These are phyloP conservation scores for Cettia cetti DNA, from an alignment of 2,113 vertebrate species.

Conservation along the genomic window DNA sequence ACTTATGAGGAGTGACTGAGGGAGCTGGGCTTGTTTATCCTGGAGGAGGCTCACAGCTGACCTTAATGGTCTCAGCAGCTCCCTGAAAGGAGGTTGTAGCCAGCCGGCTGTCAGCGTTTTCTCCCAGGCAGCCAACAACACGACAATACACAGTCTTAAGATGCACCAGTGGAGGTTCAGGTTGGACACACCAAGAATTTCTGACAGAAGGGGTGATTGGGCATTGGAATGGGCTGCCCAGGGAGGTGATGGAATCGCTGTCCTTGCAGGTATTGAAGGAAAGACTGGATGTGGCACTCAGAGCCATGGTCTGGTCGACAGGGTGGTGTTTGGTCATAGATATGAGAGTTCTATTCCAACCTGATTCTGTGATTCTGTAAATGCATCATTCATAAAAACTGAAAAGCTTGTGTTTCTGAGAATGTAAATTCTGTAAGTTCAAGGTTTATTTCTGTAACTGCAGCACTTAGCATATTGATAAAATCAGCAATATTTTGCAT, in stretches of 20 bases:
- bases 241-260: not conserved
- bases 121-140: not conserved
- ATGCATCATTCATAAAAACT: not conserved
- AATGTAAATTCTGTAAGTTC: not conserved
- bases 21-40: not conserved
- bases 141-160: not conserved
- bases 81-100: not conserved
- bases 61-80: not conserved
- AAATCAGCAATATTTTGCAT: not conserved
- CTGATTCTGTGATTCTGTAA: not conserved
- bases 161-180: fast-evolving
- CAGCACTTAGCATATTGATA: not conserved
- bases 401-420: not conserved
- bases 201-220: not conserved
- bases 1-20: not conserved
- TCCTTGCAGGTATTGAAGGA: not conserved
- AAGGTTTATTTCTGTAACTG: not conserved
- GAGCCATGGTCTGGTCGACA: not conserved
- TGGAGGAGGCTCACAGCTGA: not conserved
- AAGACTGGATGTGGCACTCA: not conserved
- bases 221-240: not conserved
- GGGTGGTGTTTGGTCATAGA: not conserved
- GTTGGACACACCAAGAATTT: not conserved
- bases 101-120: too few species aligned
- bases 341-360: not conserved